Percentiles rank a stretch among this genome's conserved stretches.
These are phyloP conservation scores for Ctenoplectra terminalis DNA, from an alignment of 1,140 invertebrate species.

Conservation along the genomic window DNA sequence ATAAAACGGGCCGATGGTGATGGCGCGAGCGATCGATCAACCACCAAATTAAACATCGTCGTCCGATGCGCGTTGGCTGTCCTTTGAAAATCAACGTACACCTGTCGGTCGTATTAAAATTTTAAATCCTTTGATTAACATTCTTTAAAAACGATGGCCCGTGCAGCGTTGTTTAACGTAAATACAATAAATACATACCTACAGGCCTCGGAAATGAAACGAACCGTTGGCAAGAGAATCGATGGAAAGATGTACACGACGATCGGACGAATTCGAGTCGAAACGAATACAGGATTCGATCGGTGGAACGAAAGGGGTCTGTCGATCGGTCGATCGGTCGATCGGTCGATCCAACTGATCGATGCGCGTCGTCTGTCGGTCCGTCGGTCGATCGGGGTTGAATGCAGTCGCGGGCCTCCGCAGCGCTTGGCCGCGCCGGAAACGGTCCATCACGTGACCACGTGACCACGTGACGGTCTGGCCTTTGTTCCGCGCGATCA, in stretches of 20 bases:
- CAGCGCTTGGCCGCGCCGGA: conserved; percentile 78
- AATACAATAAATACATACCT: no score
- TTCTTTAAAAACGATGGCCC: neutral
- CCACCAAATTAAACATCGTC: conserved; percentile 36
- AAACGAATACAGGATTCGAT: neutral
- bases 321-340: no score
- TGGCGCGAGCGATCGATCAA: neutral
- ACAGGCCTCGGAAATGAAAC: no score
- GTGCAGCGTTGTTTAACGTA: neutral
- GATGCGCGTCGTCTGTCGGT: conserved; percentile 75
- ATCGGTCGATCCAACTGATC: conserved; percentile 71
- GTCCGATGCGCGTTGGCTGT: conserved; percentile 10
- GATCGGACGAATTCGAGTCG: neutral
- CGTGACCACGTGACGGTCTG: conserved; percentile 80
- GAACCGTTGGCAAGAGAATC: no score
- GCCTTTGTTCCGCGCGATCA: conserved; percentile 82
- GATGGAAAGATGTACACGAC: no score
- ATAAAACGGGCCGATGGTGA: neutral
- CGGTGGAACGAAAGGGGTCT: no score
- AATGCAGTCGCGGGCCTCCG: conserved; percentile 73
- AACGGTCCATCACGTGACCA: conserved; percentile 82
- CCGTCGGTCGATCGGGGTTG: conserved; percentile 63
- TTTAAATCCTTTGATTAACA: conserved; percentile 24
- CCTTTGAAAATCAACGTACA: neutral
- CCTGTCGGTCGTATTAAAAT: neutral